Base-by-base conservation (phyloP, 2,888 invertebrate species). In the Pediacus dermestoides region DNA sequence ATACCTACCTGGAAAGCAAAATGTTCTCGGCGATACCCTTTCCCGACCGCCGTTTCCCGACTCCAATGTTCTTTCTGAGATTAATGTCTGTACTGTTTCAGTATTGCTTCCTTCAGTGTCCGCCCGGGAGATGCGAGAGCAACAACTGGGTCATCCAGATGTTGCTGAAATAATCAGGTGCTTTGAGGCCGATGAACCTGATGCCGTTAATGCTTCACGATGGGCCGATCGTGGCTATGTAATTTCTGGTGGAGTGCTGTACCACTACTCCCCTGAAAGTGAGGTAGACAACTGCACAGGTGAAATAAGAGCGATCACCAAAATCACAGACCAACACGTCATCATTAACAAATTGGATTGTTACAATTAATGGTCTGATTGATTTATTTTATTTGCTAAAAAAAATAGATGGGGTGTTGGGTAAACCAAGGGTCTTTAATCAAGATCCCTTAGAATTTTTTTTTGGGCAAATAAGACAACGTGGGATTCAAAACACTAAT, bases 171-270 rank as follows among this genome's bases (percentile, higher is more conserved):
- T 57, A 4, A 47, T 57, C 4, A 34, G 42, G 4, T 9, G 25
- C 30, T 44, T 55, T 16, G 41, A 44, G 11, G n/a, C 6, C 21
- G n/a, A n/a, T 18, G 26, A 39, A 6, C 21, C 28, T 4, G 11
- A 39, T 18, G 6, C 21, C 6, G 18, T 33, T 4, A 37, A 46
- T 2, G 12, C 41, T 11, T 9, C 14, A 4, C 30, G 35, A 18
- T 55, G 48, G 44, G 45, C 48, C 3, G 42, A 44, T 15, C 33
- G 52, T 37, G 54, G 54, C 2, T 55, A 53, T 33, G 16, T 57
- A n/a, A 28, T 54, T 38, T 37, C 33, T 11, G 34, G 48, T 4
- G 52, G 57, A 1, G 47, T 57, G 3, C 35, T 59, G 2, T 53
- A 52, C 27, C 15, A 37, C 8, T 16, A 30, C 16, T 18, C 21